Conservation (phyloP, 2,797 vertebrate species). For the Phrynocephalus guinanensis region DNA sequence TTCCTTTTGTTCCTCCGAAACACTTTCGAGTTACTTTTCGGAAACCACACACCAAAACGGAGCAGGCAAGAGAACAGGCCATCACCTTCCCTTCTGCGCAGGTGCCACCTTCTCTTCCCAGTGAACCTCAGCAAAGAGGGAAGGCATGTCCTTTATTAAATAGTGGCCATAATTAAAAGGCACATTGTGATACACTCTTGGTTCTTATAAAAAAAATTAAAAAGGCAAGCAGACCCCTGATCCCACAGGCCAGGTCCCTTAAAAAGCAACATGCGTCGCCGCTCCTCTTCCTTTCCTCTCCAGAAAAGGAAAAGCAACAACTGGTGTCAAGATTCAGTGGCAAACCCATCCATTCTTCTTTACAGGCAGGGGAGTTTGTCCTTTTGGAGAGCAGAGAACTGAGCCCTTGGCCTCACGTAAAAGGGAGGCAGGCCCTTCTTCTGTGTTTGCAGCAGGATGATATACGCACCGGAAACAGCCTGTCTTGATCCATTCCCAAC, state of each 20-base stretch:
- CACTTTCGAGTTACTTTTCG: not conserved
- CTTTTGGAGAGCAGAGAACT: not conserved
- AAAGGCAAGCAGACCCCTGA: not conserved
- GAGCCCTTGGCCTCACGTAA: not conserved
- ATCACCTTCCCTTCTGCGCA: too few species aligned
- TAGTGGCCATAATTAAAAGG: conserved; percentile 33
- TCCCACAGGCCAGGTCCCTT: not conserved
- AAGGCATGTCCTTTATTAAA: conserved; percentile 22
- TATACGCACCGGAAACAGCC: too few species aligned
- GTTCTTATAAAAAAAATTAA: not conserved
- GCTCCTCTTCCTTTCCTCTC: not conserved
- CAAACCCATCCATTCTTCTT: not conserved
- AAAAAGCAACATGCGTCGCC: not conserved
- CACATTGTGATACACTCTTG: not conserved
- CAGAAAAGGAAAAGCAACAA: not conserved
- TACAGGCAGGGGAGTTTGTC: not conserved
- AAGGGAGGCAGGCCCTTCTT: not conserved
- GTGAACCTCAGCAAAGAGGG: not conserved
- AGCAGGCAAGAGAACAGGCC: too few species aligned
- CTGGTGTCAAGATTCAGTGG: not conserved
- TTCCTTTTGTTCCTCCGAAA: not conserved
- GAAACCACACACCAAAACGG: not conserved
- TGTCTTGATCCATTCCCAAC: not conserved
- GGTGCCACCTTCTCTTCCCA: not conserved
- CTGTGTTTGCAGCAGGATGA: not conserved